Base-by-base conservation (phyloP, 2,888 invertebrate genomes). In the Pherbina coryleti region DNA sequence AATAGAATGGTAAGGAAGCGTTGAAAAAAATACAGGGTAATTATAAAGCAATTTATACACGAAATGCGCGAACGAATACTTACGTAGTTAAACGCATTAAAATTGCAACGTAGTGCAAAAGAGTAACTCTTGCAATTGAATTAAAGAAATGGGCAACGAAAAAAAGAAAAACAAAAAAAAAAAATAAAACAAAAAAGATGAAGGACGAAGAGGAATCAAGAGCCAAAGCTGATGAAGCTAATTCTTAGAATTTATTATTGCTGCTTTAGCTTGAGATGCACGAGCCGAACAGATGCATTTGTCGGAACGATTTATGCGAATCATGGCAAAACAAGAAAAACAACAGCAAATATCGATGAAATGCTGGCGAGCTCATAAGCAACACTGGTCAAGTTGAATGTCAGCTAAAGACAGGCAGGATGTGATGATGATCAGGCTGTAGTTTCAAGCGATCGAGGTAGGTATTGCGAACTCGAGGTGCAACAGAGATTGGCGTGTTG, bases 31-130 rank as follows among this genome's bases (percentile, higher is more conserved):
- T 69, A 51, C 69, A 44, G 74, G 78, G 84, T 85, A 86, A 85
- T 85, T 85, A 85, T 84, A 84, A 83, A 81, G 84, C 83, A 84
- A 85, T 86, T 85, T 86, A 85, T 85, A 83, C 84, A 84, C 85
- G 83, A 82, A 85, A 71, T 28, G 44, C 70, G 53, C 17, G 34
- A 49, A 31, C 31, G 34, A 60, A 60, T 60, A 22, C 17, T 60
- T 60, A n/a, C 14, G 37, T 57, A 57, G 31, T 72, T 60, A 72
- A 57, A 57, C 60, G 72, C 22, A 51, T 9, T 22, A 28, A 60
- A 60, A 60, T 25, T 44, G 44, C 19, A 19, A 19, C 19, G 57
- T 4, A 22, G 57, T 11, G 25, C n/a, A 28, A 60, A 19, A 28
- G 57, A 60, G 57, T 11, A 28, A 22, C 55, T 19, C 55, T 22